These are phyloP conservation scores for Girardia tigrina DNA, from an alignment of 2,888 invertebrate genomes.

Conservation along the genomic window DNA sequence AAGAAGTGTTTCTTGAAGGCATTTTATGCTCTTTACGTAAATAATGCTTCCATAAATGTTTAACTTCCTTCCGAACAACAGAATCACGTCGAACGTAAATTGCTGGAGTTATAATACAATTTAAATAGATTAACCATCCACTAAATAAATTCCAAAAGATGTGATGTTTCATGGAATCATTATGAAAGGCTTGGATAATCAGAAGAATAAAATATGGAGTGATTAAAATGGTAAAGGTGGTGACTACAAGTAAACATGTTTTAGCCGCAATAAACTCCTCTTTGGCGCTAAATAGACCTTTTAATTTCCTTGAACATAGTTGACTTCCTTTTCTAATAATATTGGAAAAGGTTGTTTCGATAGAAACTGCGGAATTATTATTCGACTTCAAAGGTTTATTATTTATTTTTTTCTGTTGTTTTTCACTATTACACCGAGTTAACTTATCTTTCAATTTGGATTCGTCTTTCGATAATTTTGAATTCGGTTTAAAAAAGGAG, in stretches of 20 bases:
- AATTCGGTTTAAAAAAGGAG: constrained; percentile 5
- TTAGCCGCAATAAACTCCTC: not conserved
- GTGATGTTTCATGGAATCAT: not conserved
- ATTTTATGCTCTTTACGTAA: not conserved
- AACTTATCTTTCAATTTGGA: not conserved
- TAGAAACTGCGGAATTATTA: not conserved
- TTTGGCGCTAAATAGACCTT: not conserved
- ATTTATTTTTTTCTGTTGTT: not conserved
- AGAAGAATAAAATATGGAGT: not conserved
- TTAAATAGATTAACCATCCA: not conserved
- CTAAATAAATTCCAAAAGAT: not conserved
- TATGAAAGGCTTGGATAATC: not conserved
- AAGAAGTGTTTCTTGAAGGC: not conserved
- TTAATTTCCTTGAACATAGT: not conserved
- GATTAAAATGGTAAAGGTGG: not conserved
- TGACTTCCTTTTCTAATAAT: constrained; percentile 10
- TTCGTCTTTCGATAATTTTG: constrained; percentile 1
- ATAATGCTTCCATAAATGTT: not conserved
- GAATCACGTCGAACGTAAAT: not conserved
- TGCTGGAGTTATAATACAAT: not conserved
- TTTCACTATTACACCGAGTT: not conserved
- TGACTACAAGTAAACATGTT: not conserved
- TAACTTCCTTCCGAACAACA: constrained; percentile 5
- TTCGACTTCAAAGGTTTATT: not conserved
- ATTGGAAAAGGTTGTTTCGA: not conserved